Evolutionary conservation across 2,888 invertebrate genomes (phyloP), one percentile per base, ranked within the genome.

Genomic region (Polydrusus pterygomalis): DNA sequence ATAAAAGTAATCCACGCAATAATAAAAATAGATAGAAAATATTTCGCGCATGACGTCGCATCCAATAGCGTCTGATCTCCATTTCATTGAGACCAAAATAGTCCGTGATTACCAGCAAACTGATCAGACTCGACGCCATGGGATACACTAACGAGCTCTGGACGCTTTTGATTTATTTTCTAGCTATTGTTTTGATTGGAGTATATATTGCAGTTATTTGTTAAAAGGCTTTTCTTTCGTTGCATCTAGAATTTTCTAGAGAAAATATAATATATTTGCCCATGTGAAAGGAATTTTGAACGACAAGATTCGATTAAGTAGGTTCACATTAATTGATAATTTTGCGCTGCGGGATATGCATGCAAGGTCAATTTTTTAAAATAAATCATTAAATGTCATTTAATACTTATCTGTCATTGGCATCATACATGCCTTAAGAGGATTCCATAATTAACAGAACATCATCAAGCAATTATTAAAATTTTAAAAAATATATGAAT

Each of bases 141-240:
- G 74, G 73, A 73, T 76, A 77, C 56, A 77, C 72, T 30, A 54
- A 54, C 54, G 82, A 82, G 71, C 72, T 81, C 72, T 79, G 78
- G 58, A 77, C 82, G 58, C 67, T 83, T 58, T 70, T 83, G 63
- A 84, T 82, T 75, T 85, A 85, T 81, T 81, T 84, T 75, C 75
- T 84, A 70, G 85, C 83, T 10, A 82, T 84, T 38, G 77, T 85
- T 58, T 77, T 85, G 47, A 81, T 83, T 47, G 80, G 83, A 51
- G 79, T 84, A 67, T 85, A 85, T 67, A 71, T 84, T 43, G 83
- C 84, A 25, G 70, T 85, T 69, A 85, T 85, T 60, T 81, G 82
- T 74, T 84, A 82, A 81, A 58, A 11, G 17, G 2, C 2, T 17
- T 17, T 30, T 20, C 15, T 38, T 15, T 11, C 11, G 30, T 43